Evolutionary conservation across 2,113 vertebrate species (phyloP), one percentile per base, ranked within the genome.

Genomic region (Corapipo altera): DNA sequence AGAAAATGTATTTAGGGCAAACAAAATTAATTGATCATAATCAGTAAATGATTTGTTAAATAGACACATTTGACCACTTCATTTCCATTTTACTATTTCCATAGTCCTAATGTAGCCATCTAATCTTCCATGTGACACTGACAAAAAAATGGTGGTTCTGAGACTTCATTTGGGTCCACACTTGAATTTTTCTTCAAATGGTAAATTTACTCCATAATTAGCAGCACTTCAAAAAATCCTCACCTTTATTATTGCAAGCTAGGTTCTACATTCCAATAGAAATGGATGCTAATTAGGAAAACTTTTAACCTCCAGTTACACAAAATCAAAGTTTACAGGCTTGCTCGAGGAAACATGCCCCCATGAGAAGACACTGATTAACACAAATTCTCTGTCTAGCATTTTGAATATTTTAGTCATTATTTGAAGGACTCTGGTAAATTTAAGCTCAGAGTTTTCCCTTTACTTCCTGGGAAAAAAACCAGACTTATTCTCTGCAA

Each of bases 261-360:
- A 86, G 43, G 75, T 80, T 78, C 11, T 83, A 80, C 35, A 71
- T 74, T 93, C 55, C 69, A 64, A 43, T 54, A 84, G 75, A 96
- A 88, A 59, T 74, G 51, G 69, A 83, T 96, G 82, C 6, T 97
- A 94, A 96, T 96, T 93, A 81, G 82, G 24, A 90, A 57, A 86
- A 93, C 48, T 95, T 91, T 90, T 88, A 93, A 91, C 93, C 89
- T 95, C 24, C 88, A 90, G 44, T 95, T 91, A 86, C 59, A 86
- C 27, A 77, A 75, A 96, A 92, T 95, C 72, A 90, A 96, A 96
- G 75, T 96, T 88, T 93, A 90, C 65, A 67, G 57, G 39, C 52
- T 91, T 91, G 48, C 55, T 88, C 54, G 71, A 88, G 48, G 78
- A 94, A 94, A 66, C 43, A 41, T 54, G 28, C 54, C 67, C 64